Evolutionary conservation across 64 coral and sea anemone genomes (phyloP).

Genomic region (Pachyseris speciosa): DNA sequence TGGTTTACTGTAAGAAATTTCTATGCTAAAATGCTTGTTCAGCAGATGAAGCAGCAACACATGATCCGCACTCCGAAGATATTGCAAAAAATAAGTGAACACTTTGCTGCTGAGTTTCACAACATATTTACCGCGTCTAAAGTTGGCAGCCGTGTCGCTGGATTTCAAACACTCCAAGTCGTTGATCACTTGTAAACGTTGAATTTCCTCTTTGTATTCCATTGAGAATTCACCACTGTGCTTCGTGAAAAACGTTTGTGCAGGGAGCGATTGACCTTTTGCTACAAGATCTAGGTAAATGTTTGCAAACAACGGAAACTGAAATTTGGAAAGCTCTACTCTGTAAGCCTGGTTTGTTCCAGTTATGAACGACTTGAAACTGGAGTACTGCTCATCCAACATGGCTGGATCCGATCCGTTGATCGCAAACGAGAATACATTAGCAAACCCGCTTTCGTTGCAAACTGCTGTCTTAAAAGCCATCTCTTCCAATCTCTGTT

Average conservation of each 20-base stretch:
- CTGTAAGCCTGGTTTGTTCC: constrained; percentile 92
- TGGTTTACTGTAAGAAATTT: constrained; percentile 85
- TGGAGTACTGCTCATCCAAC: constrained; percentile 86
- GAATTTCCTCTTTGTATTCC: constrained; percentile 95
- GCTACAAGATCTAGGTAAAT: constrained; percentile 92
- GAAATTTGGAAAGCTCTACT: constrained; percentile 79
- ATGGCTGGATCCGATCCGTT: constrained; percentile 69
- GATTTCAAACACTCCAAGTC: constrained; percentile 90
- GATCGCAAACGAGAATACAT: constrained; percentile 86
- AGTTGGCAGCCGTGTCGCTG: constrained; percentile 93
- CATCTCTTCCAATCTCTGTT: constrained; percentile 88
- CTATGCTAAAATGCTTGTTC: constrained; percentile 86
- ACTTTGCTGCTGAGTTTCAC: constrained; percentile 85
- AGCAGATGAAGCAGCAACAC: constrained; percentile 87
- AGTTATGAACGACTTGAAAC: constrained; percentile 91
- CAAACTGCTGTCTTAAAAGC: constrained; percentile 77
- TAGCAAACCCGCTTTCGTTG: constrained; percentile 82
- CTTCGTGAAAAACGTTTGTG: constrained; percentile 82
- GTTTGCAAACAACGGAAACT: constrained; percentile 94
- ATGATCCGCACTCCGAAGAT: constrained; percentile 84
- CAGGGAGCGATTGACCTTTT: constrained; percentile 68
- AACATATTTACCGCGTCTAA: constrained; percentile 89
- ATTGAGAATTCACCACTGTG: constrained; percentile 81
- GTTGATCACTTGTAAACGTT: constrained; percentile 92
- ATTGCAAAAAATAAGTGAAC: constrained; percentile 96